phyloP scores from a whole-genome alignment of 2,113 vertebrate genomes.

The Rostratula benghalensis region DNA sequence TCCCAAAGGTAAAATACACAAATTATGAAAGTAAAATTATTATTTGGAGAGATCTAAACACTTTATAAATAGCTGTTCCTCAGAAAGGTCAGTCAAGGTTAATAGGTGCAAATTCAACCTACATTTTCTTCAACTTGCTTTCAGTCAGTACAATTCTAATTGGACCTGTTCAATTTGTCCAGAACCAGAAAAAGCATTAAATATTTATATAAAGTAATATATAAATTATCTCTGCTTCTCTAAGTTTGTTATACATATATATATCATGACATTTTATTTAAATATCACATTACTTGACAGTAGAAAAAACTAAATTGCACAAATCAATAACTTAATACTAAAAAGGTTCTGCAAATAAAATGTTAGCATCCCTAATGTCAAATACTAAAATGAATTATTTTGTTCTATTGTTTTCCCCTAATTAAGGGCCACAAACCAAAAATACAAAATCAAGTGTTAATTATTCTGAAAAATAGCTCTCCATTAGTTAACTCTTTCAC shows the following conservation, averaged over 20 bases:
- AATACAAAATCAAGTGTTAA: not conserved
- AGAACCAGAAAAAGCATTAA: not conserved
- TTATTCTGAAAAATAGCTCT: not conserved
- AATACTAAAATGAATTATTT: not conserved
- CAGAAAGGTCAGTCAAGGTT: not conserved
- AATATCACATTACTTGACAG: not conserved
- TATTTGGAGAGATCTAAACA: not conserved
- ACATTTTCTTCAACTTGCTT: not conserved
- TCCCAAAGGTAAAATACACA: not conserved
- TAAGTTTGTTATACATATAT: not conserved
- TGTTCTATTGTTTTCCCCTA: not conserved
- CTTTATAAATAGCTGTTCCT: not conserved
- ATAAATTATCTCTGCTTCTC: not conserved
- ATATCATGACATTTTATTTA: not conserved
- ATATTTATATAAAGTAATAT: not conserved
- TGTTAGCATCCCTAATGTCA: not conserved
- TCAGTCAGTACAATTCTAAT: not conserved
- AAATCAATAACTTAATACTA: not conserved
- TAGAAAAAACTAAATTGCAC: not conserved
- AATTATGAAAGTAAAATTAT: not conserved
- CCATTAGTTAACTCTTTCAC: not conserved
- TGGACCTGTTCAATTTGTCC: not conserved
- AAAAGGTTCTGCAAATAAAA: not conserved
- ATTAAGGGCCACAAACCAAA: not conserved
- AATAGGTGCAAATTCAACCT: not conserved